phyloP scores from a whole-genome alignment of 2,797 vertebrate genomes.

The Parambassis ranga region DNA sequence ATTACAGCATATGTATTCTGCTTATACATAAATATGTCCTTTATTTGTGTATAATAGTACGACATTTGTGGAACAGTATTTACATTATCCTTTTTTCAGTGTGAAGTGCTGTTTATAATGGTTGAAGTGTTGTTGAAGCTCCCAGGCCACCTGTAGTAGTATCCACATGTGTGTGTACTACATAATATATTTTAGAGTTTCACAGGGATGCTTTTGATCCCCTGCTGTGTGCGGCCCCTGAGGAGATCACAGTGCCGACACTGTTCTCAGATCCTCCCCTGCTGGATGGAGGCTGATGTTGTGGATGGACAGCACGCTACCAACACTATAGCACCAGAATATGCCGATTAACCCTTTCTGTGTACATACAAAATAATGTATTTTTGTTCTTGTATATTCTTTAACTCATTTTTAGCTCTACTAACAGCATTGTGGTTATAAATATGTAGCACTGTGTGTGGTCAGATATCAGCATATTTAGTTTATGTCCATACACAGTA shows the following conservation, averaged over 20 bases:
- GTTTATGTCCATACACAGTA: background rate
- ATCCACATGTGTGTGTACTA: conserved; percentile 23
- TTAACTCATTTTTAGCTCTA: too few relatives aligned
- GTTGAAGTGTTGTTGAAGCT: conserved; percentile 19
- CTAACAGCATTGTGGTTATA: too few relatives aligned
- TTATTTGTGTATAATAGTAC: background rate
- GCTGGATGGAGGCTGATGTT: background rate
- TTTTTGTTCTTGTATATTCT: too few relatives aligned
- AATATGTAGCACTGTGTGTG: too few relatives aligned
- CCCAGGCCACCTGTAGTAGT: background rate
- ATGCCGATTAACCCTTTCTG: background rate
- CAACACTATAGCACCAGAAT: background rate
- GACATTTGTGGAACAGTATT: background rate
- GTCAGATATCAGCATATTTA: background rate
- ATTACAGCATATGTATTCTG: background rate
- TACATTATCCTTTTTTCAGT: too few relatives aligned
- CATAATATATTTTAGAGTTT: conserved; percentile 31
- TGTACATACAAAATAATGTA: too few relatives aligned
- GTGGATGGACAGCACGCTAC: background rate
- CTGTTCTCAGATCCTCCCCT: conserved; percentile 27
- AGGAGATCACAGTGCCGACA: conserved; percentile 44
- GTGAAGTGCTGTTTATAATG: conserved; percentile 1
- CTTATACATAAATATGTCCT: background rate
- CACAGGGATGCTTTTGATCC: conserved; percentile 49
- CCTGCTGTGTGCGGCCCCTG: conserved; percentile 11